Evolutionary conservation across 2,888 invertebrate genomes (phyloP).

Genomic region (Ommatoiulus sabulosus): DNA sequence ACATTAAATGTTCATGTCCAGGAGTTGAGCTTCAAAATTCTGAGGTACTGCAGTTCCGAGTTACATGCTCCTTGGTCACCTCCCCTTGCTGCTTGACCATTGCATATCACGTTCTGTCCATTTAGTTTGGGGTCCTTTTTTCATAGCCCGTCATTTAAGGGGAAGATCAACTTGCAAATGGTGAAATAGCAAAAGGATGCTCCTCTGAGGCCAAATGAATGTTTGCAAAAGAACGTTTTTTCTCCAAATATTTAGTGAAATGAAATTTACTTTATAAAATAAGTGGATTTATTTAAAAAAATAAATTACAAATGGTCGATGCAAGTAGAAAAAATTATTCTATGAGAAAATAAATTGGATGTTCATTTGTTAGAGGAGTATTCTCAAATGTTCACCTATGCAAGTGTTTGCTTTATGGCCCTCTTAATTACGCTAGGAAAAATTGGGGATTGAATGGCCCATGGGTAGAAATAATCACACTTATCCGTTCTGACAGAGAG

Average conservation of each 20-base stretch:
- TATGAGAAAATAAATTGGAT: neutral
- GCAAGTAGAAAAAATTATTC: neutral
- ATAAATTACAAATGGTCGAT: neutral
- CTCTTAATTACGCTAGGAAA: neutral
- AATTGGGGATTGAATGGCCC: neutral
- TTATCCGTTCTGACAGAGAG: neutral
- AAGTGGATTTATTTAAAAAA: neutral
- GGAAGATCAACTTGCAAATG: neutral
- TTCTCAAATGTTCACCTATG: neutral
- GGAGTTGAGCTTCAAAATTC: neutral
- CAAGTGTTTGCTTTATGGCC: neutral
- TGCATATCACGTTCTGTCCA: neutral
- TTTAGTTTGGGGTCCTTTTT: neutral
- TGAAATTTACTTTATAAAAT: neutral
- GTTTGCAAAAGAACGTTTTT: neutral
- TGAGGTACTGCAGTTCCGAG: neutral
- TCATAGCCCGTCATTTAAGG: neutral
- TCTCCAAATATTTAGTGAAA: neutral
- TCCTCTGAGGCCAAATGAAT: neutral
- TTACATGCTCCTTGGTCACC: neutral
- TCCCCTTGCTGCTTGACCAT: conserved; percentile 6
- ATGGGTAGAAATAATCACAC: neutral
- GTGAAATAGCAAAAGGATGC: neutral
- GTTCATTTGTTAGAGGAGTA: neutral
- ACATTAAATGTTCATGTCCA: neutral